Conservation (phyloP, 2,113 vertebrate species). For the Pelusios castaneus region DNA sequence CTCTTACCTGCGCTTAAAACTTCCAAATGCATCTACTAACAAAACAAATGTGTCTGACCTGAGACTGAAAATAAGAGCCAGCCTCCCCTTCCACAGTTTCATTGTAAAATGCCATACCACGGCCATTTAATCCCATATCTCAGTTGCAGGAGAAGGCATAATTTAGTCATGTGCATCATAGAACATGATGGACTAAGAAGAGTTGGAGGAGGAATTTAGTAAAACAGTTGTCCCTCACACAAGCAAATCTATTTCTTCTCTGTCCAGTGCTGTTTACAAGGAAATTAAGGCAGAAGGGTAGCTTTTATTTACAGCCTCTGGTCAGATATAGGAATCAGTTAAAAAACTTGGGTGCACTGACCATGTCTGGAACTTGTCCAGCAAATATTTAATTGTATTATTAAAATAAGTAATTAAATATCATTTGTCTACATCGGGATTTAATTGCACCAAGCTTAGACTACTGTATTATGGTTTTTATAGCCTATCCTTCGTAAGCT, state of each 20-base stretch:
- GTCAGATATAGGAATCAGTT: background rate
- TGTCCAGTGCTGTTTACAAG: background rate
- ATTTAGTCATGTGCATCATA: background rate
- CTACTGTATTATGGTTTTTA: background rate
- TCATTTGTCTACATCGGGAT: background rate
- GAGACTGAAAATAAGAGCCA: background rate
- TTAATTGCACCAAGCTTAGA: background rate
- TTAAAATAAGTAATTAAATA: background rate
- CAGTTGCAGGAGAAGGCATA: fast-evolving
- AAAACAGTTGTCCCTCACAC: background rate
- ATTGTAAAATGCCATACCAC: background rate
- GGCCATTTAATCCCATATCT: background rate
- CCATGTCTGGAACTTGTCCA: background rate
- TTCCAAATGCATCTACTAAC: background rate
- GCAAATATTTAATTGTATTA: background rate
- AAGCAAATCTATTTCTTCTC: background rate
- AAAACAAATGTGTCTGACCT: background rate
- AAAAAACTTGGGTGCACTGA: background rate
- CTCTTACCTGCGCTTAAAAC: background rate
- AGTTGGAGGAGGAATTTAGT: background rate
- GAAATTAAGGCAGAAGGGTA: background rate
- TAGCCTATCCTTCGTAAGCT: background rate
- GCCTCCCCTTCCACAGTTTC: background rate
- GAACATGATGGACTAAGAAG: fast-evolving
- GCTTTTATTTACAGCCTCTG: background rate